Base-by-base conservation (phyloP, 2,888 invertebrate genomes). In the Mythimna lalbum region DNA sequence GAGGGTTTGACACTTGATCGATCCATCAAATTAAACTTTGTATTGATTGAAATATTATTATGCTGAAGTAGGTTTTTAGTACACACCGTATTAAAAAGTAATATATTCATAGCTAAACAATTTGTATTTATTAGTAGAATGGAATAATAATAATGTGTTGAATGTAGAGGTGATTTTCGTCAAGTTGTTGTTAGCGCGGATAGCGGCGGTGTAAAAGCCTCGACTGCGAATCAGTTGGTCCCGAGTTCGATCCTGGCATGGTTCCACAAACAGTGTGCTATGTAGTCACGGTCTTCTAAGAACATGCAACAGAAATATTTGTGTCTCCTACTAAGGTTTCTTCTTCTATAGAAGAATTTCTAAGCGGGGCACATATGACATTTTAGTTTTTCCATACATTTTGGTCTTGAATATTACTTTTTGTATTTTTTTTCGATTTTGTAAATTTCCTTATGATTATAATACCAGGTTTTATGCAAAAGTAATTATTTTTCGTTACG, bases 201-300 rank as follows among this genome's bases (percentile, higher is more conserved):
- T 73, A 36, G 83, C 81, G n/a, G 36, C 12, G 55, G 36, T 19
- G 68, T 56, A 59, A 61, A 72, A 52, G 66, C 47, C 49, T 59
- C 62, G 63, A 39, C 66, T 62, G 61, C 9, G 39, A 21, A 27
- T 1, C 49, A 27, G 33, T 10, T 31, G 67, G 85, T 69, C 80
- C 77, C 63, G 70, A 85, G 94, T 93, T 94, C 94, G 87, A 92
- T 75, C 91, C 83, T 52, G 63, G 93, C 94, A 93, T 94, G 93
- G 89, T 94, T 93, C 94, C 93, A 95, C 94, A 93, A 94, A 91
- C 87, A 78, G 89, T 92, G 89, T 59, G 82, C 91, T 87, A 81
- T 80, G 81, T 94, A 92, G 91, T 83, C 85, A 90, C 87, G 75
- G 86, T 90, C 94, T 94, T 93, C 94, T 94, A 94, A 94, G 94